phyloP scores from a whole-genome alignment of 2,797 vertebrate species.

The Carduelis carduelis region DNA sequence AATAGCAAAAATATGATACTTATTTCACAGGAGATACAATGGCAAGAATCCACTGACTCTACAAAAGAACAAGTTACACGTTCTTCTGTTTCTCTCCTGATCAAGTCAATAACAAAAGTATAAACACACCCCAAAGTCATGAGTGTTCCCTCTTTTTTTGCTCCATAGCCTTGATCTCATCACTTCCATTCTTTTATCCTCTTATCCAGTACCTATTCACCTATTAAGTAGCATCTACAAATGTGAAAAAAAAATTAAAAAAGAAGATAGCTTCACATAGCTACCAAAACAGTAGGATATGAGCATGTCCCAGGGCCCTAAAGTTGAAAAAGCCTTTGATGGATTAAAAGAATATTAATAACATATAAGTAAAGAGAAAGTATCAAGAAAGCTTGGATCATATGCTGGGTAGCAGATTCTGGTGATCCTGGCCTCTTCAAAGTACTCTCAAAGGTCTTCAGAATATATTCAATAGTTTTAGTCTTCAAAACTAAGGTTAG shows the following conservation, averaged over 20 bases:
- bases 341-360: conserved; percentile 44
- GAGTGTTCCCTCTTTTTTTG: background rate
- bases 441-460: background rate
- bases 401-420: background rate
- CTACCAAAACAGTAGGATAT: background rate
- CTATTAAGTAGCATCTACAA: background rate
- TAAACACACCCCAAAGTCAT: background rate
- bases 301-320: background rate
- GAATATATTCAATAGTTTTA: background rate
- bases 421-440: conserved; percentile 20
- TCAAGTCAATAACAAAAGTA: background rate
- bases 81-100: background rate
- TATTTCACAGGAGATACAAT: background rate
- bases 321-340: conserved; percentile 42
- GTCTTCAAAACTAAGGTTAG: background rate
- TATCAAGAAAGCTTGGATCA: background rate
- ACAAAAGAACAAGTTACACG: background rate
- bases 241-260: background rate
- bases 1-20: background rate
- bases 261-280: background rate
- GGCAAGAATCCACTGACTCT: background rate
- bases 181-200: background rate
- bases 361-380: conserved; percentile 26
- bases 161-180: background rate
- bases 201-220: background rate